phyloP scores from a whole-genome alignment of 2,888 invertebrate species.

The Idaea dimidiata region DNA sequence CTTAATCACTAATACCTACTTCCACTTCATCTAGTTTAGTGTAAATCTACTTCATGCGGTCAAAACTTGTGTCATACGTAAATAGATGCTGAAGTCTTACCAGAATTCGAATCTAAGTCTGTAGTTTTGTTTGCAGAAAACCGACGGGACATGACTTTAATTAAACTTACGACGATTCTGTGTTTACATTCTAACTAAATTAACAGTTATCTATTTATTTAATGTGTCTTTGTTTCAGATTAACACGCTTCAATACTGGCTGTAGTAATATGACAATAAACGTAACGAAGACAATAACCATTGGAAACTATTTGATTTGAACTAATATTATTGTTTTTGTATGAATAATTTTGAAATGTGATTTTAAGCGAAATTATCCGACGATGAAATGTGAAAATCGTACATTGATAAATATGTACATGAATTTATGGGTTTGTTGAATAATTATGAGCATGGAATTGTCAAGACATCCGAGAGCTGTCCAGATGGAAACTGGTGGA shows the following conservation, averaged over 20 bases:
- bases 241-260: conserved; percentile 26
- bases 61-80: conserved; percentile 25
- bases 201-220: conserved; percentile 8
- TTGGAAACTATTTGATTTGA: conserved; percentile 23
- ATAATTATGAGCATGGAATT: conserved; percentile 59
- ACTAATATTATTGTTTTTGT: conserved; percentile 26
- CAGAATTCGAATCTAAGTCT: conserved; percentile 18
- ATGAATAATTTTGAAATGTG: conserved; percentile 39
- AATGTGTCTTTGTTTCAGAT: conserved; percentile 56
- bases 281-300: conserved; percentile 42
- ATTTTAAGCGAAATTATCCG: conserved; percentile 39
- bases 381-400: conserved; percentile 48
- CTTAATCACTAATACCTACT: neutral
- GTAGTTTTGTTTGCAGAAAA: conserved; percentile 25
- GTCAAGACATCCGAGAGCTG: conserved; percentile 50
- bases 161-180: conserved; percentile 22
- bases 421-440: conserved; percentile 45
- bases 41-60: conserved; percentile 24
- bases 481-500: conserved; percentile 69
- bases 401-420: conserved; percentile 26
- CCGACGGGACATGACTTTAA: conserved; percentile 23
- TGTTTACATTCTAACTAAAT: conserved; percentile 14
- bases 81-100: conserved; percentile 25
- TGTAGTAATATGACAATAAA: conserved; percentile 45
- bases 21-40: neutral